Base-by-base conservation (phyloP, 2,113 vertebrate genomes). In the Carlito syrichta region DNA sequence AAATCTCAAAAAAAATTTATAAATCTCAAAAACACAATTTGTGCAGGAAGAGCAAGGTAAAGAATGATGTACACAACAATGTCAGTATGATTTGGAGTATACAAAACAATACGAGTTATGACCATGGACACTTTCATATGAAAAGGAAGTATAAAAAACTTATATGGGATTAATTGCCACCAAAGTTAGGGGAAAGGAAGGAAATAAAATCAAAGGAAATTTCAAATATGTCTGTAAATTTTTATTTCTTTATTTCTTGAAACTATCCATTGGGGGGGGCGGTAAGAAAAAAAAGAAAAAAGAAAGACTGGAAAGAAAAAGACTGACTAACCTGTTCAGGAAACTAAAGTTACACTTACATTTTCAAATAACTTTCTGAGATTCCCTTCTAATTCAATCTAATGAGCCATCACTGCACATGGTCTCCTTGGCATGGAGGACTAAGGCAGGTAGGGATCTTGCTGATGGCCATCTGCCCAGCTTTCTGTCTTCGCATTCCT, bases 351-450 rank as follows among this genome's bases (percentile, higher is more conserved):
- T 74, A 27, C 8, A 22, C 35, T 86, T 81, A 83, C 8, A 63
- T 93, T 78, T 95, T 90, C 54, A 95, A 32, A 82, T 86, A 82
- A 87, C 48, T 81, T 88, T 58, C 32, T 74, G 54, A 85, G 38
- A 91, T 77, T 95, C 40, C 48, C 45, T 86, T 94, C 32, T 66
- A 94, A 62, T 88, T 76, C 56, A 93, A 8, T 40, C 35, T 82
- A 48, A 1, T 56, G 54, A 88, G 1, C 56, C n/a, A 16, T 76
- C 22, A 16, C 52, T 71, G 20, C 81, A 23, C 43, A 73, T 58
- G 32, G 17, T 48, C 90, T 60, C 30, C 7, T 84, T 89, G 83
- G 89, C 91, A 66, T 32, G 14, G 73, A 94, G 17, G 45, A 48
- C n/a, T 32, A 56, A 86, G 60, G 23, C 63, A 35, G 30, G 91